Evolutionary conservation across 1,140 invertebrate species (phyloP), one percentile per base, ranked within the genome.

Genomic region (Eurosta solidaginis): DNA sequence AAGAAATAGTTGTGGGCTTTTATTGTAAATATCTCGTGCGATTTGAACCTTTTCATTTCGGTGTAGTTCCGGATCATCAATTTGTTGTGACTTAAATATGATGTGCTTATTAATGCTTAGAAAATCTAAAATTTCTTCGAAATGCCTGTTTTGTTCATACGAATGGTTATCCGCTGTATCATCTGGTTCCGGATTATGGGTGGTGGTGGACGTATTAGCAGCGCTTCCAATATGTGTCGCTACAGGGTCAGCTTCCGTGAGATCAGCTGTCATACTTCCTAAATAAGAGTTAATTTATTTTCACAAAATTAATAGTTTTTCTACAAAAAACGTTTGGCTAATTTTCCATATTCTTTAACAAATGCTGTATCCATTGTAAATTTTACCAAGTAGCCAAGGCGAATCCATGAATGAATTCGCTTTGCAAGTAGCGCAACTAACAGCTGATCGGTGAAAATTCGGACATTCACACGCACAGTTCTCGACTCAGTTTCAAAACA

Each of bases 31-130:
- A 54, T 93, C 88, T 74, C 83, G 81, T 0, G 94, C 94, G 77
- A 95, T 93, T 80, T 89, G 82, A 82, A 89, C 88, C 88, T 96
- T 96, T 82, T 97, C 92, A 12, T 88, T 82, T 3, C 88, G 85
- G 1, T 89, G 90, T 49, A 96, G 85, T 83, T 96, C 94, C 7
- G 90, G 90, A 85, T 96, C 94, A 81, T 91, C 91, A 77, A 92
- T 89, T 88, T 96, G 95, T 84, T 96, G 93, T 84, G 92, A 94
- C 87, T 93, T 94, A 81, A 95, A 95, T 78, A 89, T 85, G 68
- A 91, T 88, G 52, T 89, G 84, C 1, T 84, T 81, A 81, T 90
- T 86, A 78, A 78, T 0, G 82, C 83, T 78, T 7, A 87, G 47
- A 20, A 79, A 78, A 50, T 82, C 80, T 10, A 84, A 83, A 7